Base-by-base conservation (phyloP, 2,888 invertebrate genomes). In the Ectemnius continuus region DNA sequence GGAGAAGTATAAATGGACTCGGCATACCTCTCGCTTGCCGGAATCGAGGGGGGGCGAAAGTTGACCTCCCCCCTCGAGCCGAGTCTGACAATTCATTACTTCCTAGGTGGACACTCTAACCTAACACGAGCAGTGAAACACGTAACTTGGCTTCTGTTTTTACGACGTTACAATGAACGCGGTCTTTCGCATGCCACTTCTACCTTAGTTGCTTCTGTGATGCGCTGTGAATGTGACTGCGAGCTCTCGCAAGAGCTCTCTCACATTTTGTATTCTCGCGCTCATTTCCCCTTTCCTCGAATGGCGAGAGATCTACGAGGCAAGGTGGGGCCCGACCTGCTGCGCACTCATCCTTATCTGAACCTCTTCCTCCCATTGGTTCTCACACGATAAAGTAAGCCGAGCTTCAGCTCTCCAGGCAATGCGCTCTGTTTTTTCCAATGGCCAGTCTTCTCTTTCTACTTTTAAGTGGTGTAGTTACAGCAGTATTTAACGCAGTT, bases 321-420 rank as follows among this genome's bases (percentile, higher is more conserved):
- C 36, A 36, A 36, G 36, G 6, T 36, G 18, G 8, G 23, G 23
- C 23, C 23, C n/a, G 16, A 20, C 20, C 48, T 14, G 47, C 48
- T 68, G 18, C 61, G 82, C 82, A 83, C 81, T 83, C 66, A 83
- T 83, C 82, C 82, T 83, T 83, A 83, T 83, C 82, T 83, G 82
- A 83, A 83, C 28, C 36, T 71, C 63, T 64, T 58, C 67, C 71
- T 80, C 36, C 36, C 36, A 36, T 36, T 36, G 36, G 36, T 36
- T 36, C 36, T 36, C 36, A 36, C 36, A 13, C 56, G 63, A 52
- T 69, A 13, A 23, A 23, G 18, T 45, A 20, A 66, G 48, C 58
- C 16, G 26, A 46, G 66, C 60, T 65, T 45, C 68, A 47, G 48
- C 59, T 67, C 56, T 67, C 45, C 23, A 46, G 58, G 20, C 69